phyloP scores from a whole-genome alignment of 1,140 invertebrate species.

The Atta texana region DNA sequence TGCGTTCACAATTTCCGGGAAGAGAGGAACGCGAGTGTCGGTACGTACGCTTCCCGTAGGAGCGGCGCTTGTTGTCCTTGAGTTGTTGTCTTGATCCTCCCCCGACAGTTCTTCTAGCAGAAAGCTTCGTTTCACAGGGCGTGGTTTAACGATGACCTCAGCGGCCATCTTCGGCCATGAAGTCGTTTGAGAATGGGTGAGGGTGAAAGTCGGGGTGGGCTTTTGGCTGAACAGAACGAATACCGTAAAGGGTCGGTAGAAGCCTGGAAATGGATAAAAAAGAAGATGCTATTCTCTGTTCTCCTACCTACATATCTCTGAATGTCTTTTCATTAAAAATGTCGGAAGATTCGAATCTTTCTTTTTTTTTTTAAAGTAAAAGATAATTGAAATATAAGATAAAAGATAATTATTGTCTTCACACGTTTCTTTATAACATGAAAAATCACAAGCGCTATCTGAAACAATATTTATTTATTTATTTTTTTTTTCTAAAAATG shows the following conservation, averaged over 20 bases:
- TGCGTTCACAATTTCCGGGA: constrained; percentile 70
- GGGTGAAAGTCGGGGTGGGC: constrained; percentile 73
- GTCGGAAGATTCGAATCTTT: not conserved
- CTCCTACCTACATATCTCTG: not conserved
- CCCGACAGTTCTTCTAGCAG: constrained; percentile 55
- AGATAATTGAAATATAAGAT: not conserved
- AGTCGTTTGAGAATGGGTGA: constrained; percentile 68
- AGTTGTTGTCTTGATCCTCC: constrained; percentile 76
- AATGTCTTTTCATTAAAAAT: constrained; percentile 19
- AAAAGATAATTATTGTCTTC: not conserved
- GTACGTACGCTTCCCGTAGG: constrained; percentile 34
- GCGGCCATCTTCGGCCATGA: constrained; percentile 80
- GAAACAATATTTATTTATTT: too few relatives aligned
- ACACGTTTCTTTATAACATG: not conserved
- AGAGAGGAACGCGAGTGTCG: constrained; percentile 47
- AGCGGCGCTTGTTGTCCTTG: constrained; percentile 71
- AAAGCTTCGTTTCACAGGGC: constrained; percentile 77
- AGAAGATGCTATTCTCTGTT: not conserved
- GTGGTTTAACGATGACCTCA: constrained; percentile 81
- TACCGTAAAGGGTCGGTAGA: constrained; percentile 9
- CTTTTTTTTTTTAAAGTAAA: not conserved
- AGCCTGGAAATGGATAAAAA: constrained; percentile 18
- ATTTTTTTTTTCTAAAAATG: not conserved
- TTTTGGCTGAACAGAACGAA: constrained; percentile 60
- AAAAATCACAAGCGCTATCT: too few relatives aligned